Conservation (phyloP, 2,113 vertebrate species). For the Nyctereutes procyonoides region DNA sequence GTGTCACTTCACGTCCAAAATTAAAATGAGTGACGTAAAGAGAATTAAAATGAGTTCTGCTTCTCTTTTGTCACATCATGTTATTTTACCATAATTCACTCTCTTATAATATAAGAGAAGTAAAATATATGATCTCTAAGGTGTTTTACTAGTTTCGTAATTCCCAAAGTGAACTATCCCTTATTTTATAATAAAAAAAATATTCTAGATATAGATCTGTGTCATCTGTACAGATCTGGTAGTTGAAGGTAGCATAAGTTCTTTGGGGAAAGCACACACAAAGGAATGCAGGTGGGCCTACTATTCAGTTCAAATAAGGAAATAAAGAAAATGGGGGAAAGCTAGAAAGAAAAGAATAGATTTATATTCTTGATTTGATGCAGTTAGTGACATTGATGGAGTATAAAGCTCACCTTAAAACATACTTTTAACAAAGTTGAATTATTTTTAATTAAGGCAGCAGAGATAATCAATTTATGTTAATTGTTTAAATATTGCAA, state of each 20-base stretch:
- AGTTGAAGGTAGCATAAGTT: not conserved
- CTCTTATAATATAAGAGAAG: not conserved
- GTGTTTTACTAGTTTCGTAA: not conserved
- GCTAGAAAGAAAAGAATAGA: not conserved
- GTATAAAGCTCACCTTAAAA: not conserved
- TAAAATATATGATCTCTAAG: not conserved
- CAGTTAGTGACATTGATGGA: not conserved
- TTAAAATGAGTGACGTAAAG: not conserved
- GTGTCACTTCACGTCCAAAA: not conserved
- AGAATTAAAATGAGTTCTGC: not conserved
- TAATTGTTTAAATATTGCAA: conserved; percentile 24
- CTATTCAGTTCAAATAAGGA: not conserved
- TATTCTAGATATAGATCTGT: not conserved
- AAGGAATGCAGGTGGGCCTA: rapidly evolving
- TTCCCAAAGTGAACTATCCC: not conserved
- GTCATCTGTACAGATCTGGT: not conserved
- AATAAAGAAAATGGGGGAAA: not conserved
- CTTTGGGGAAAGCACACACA: not conserved
- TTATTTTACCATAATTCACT: not conserved
- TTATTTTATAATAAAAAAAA: not conserved
- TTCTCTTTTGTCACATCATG: not conserved
- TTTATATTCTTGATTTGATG: not conserved
- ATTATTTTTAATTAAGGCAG: not conserved
- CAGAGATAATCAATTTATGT: not conserved
- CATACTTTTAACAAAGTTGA: not conserved